These are phyloP conservation scores for Thripadectes ignobilis DNA, from an alignment of 2,797 vertebrate species.

Conservation along the genomic window DNA sequence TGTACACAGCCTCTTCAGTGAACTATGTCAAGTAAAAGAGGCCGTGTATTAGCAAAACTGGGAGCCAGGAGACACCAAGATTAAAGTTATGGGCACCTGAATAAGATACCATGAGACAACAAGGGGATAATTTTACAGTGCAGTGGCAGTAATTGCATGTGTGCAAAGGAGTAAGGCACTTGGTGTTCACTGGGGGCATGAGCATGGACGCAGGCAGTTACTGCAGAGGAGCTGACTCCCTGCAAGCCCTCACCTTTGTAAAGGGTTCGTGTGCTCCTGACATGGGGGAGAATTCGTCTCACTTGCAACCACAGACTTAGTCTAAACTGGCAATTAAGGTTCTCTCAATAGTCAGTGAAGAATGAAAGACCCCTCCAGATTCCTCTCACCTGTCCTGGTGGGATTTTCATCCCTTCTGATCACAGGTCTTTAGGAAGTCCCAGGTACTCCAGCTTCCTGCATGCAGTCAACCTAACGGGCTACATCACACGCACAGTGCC, in stretches of 20 bases:
- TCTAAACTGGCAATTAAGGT: background rate
- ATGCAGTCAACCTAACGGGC: accelerated
- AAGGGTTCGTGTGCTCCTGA: accelerated
- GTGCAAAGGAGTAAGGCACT: background rate
- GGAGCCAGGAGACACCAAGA: background rate
- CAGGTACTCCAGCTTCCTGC: background rate
- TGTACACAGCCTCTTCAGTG: background rate
- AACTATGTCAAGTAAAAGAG: background rate
- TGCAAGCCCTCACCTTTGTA: background rate
- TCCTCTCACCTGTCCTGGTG: background rate
- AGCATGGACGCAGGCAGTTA: background rate
- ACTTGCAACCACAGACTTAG: background rate
- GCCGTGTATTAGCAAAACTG: background rate
- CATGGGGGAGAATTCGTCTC: background rate
- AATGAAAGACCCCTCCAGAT: background rate
- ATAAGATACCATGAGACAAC: background rate
- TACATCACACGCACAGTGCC: background rate
- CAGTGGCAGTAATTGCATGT: background rate
- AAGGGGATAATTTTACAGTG: background rate
- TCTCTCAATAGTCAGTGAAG: background rate
- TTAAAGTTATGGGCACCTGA: conserved; percentile 13
- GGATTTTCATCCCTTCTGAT: background rate
- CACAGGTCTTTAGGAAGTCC: background rate
- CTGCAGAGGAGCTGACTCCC: background rate
- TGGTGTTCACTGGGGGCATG: background rate